phyloP scores from a whole-genome alignment of 2,888 invertebrate species.

The Branchellion lobata region DNA sequence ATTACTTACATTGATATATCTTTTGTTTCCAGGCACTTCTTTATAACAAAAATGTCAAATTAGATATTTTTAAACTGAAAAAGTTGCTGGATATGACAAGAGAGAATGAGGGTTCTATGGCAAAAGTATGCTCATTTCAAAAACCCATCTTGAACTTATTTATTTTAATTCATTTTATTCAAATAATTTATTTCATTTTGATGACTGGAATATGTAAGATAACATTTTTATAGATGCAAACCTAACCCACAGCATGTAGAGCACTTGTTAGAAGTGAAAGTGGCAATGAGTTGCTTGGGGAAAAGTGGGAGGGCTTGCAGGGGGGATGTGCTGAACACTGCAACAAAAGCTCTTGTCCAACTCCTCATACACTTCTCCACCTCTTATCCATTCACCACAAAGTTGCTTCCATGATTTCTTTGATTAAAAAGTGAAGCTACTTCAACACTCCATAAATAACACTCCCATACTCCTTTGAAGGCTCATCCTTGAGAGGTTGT shows the following conservation, averaged over 20 bases:
- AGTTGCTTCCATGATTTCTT: background rate
- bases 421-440: too few relatives aligned
- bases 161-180: too few relatives aligned
- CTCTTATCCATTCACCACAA: background rate
- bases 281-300: background rate
- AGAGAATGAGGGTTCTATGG: background rate
- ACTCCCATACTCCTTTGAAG: too few relatives aligned
- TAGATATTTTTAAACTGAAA: slow-evolving; percentile 10
- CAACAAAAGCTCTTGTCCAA: background rate
- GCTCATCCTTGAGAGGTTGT: background rate
- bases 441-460: too few relatives aligned
- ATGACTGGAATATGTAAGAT: too few relatives aligned
- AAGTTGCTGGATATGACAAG: background rate
- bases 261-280: background rate
- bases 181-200: too few relatives aligned
- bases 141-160: background rate
- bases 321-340: background rate
- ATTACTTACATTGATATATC: too few relatives aligned
- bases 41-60: slow-evolving; percentile 7
- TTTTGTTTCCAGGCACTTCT: background rate
- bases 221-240: too few relatives aligned
- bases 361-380: background rate
- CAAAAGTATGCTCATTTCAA: background rate
- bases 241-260: background rate
- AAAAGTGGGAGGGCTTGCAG: background rate